Evolutionary conservation across 2,888 invertebrate genomes (phyloP), one percentile per base, ranked within the genome.

Genomic region (Microctonus brassicae): DNA sequence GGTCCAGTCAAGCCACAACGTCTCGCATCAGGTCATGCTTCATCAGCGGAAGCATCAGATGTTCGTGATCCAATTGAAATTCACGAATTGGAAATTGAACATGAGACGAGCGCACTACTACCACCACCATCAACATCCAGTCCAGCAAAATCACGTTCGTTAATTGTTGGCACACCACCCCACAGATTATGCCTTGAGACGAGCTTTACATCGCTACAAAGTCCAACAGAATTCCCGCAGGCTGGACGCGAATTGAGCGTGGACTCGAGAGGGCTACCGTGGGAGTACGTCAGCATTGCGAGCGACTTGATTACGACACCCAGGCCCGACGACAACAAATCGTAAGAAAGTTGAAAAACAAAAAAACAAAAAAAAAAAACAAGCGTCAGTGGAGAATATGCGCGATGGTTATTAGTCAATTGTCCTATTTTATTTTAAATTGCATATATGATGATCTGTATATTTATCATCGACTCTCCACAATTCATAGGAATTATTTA

Each of bases 1-100:
- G 95, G 95, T 62, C 94, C 95, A 75, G 91, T 93, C 74, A 95
- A 95, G 87, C 95, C 95, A 11, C 93, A 93, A 84, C 90, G 94
- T 60, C 83, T 88, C 58, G 86, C 88, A 33, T 83, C 84, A 69
- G 83, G 83, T 62, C 83, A 82, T 10, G 76, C 80, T 33, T 85
- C 85, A 36, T 83, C 84, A 36, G 81, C 82, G 42, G 84, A 83
- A 75, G 80, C 81, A 39, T 84, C 83, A 26, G 80, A 83, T 71
- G 79, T 76, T 22, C 82, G 81, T 39, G 83, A 84, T 67, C 70
- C 73, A 64, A 78, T 78, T 68, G 83, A 84, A 60, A 73, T 80
- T 26, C 82, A 83, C 77, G 82, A 85, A 77, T 71, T 81, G 75
- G 78, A 82, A 61, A 73, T 82, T 70, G 86, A 86, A 73, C 85